Conservation (phyloP, 1,140 invertebrate species). For the Orussus abietinus region DNA sequence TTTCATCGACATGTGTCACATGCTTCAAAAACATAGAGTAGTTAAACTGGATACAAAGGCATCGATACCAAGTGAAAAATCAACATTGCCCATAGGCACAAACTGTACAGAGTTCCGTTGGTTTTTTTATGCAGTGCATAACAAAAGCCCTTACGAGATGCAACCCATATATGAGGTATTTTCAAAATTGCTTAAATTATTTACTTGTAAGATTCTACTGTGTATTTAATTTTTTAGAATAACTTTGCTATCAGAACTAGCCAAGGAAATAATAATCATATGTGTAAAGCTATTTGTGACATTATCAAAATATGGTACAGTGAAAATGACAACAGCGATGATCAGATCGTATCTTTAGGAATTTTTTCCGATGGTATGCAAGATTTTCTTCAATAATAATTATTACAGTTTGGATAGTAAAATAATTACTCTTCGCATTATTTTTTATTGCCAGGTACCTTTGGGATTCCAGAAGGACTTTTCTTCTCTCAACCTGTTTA, state of each 20-base stretch:
- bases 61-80: slow-evolving; percentile 1
- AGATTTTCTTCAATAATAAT: background rate
- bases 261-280: slow-evolving; percentile 21
- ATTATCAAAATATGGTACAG: slow-evolving; percentile 27
- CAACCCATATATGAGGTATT: slow-evolving; percentile 14
- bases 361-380: slow-evolving; percentile 25
- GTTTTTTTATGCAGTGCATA: slow-evolving; percentile 20
- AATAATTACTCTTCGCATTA: background rate
- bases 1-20: slow-evolving; percentile 21
- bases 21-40: slow-evolving; percentile 17
- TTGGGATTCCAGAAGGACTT: slow-evolving; percentile 24
- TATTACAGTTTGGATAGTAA: slow-evolving; percentile 1
- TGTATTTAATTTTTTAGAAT: slow-evolving; percentile 9
- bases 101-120: slow-evolving; percentile 22
- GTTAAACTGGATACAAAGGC: slow-evolving; percentile 17
- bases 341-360: slow-evolving; percentile 29
- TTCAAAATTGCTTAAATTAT: background rate
- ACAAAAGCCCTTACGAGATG: slow-evolving; percentile 17
- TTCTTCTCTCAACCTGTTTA: slow-evolving; percentile 28
- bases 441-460: slow-evolving; percentile 17
- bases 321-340: slow-evolving; percentile 10
- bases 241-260: slow-evolving; percentile 19
- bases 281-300: slow-evolving; percentile 29
- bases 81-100: slow-evolving; percentile 9
- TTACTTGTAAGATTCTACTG: background rate